Conservation (phyloP, 2,888 invertebrate genomes). For the Drosophila dives region DNA sequence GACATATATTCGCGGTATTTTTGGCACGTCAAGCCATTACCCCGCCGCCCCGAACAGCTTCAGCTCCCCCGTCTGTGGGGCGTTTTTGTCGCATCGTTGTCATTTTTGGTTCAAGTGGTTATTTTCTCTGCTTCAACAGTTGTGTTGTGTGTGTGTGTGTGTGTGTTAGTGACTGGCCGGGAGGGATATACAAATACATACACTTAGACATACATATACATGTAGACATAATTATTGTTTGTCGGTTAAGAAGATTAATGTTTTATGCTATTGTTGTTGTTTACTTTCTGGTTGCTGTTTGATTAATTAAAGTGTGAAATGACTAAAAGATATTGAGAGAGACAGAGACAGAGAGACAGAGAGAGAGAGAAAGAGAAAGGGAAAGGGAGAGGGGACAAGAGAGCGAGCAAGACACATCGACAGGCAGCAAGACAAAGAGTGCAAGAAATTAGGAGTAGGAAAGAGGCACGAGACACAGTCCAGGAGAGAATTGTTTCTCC, state of each 20-base stretch:
- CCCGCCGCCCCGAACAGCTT: not conserved
- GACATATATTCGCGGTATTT: constrained; percentile 59
- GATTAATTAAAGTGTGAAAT: constrained; percentile 62
- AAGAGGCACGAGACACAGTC: not conserved
- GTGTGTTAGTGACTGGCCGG: constrained; percentile 6
- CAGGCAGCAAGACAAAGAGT: constrained; percentile 46
- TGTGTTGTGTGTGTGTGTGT: constrained; percentile 4
- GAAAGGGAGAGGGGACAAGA: not conserved
- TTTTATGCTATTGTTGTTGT: constrained; percentile 27
- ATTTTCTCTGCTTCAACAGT: constrained; percentile 29
- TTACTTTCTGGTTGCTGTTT: constrained; percentile 34
- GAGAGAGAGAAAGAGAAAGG: constrained; percentile 25
- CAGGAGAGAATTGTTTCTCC: not conserved
- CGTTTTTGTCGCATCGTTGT: constrained; percentile 41
- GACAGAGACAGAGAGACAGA: constrained; percentile 10
- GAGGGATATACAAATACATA: constrained; percentile 13
- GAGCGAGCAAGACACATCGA: constrained; percentile 16
- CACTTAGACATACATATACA: constrained; percentile 12
- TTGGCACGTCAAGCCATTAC: constrained; percentile 50
- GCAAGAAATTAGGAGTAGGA: constrained; percentile 1
- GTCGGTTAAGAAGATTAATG: constrained; percentile 39
- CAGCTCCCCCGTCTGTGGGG: constrained; percentile 8
- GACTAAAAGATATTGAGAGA: constrained; percentile 44
- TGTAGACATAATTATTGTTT: constrained; percentile 34
- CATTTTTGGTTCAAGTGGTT: constrained; percentile 56